These are phyloP conservation scores for Dione juno DNA, from an alignment of 2,888 invertebrate species.

Conservation along the genomic window DNA sequence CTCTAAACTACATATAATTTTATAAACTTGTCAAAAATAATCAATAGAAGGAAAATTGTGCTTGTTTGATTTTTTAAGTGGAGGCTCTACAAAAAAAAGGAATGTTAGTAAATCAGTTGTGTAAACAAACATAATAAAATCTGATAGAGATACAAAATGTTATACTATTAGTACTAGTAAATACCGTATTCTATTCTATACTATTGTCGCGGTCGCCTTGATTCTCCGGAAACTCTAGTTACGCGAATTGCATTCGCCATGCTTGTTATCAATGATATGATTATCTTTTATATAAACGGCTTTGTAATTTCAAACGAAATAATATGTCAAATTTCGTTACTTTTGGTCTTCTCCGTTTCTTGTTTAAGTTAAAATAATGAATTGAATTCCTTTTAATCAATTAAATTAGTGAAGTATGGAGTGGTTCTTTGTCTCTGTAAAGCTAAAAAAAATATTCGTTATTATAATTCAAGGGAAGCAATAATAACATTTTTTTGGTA, in stretches of 20 bases:
- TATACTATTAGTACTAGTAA: background rate
- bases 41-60: too few relatives aligned
- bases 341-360: background rate
- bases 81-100: too few relatives aligned
- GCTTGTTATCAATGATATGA: constrained; percentile 54
- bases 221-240: constrained; percentile 64
- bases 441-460: too few relatives aligned
- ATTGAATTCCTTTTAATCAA: background rate
- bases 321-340: background rate
- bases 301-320: background rate
- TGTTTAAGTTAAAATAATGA: background rate
- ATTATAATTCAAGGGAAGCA: too few relatives aligned
- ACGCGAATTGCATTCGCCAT: constrained; percentile 69
- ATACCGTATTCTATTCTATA: background rate
- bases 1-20: background rate
- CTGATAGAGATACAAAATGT: background rate
- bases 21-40: too few relatives aligned
- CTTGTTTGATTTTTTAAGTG: too few relatives aligned
- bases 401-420: too few relatives aligned
- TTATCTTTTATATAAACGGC: background rate
- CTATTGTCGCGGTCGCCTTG: constrained; percentile 26
- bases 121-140: background rate
- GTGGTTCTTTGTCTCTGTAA: too few relatives aligned
- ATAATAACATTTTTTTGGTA: too few relatives aligned
- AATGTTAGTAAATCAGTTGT: too few relatives aligned